These are phyloP conservation scores for Seira musarum DNA, from an alignment of 2,888 invertebrate genomes.

Conservation along the genomic window DNA sequence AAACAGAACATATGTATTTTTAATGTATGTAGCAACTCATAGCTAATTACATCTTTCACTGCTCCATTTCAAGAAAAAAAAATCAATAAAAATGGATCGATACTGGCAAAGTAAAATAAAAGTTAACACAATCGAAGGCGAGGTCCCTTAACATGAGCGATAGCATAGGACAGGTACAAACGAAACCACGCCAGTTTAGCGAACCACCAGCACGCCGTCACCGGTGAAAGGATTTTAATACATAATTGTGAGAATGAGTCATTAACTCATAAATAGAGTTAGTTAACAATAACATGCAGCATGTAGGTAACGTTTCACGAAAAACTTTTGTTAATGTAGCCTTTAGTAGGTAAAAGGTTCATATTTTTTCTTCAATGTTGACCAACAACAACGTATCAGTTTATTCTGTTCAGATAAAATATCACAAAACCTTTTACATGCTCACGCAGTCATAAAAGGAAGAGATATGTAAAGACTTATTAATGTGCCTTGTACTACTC, in stretches of 20 bases:
- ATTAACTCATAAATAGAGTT: constrained; percentile 32
- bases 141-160: background rate
- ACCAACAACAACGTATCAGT: background rate
- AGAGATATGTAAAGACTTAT: background rate
- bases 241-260: constrained; percentile 48
- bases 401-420: background rate
- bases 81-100: constrained; percentile 17
- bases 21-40: too few species aligned
- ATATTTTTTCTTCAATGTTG: background rate
- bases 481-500: background rate
- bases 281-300: background rate
- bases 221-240: constrained; percentile 52
- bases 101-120: background rate
- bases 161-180: too few species aligned
- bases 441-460: background rate
- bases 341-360: too few species aligned
- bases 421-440: background rate
- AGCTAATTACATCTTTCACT: too few species aligned
- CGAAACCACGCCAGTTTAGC: background rate
- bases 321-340: background rate
- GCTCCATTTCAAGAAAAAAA: background rate
- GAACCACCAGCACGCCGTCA: background rate
- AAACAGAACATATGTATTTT: too few species aligned
- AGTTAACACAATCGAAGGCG: background rate
- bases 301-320: too few species aligned